phyloP scores from a whole-genome alignment of 2,888 invertebrate species.

The Lutraria lutraria region DNA sequence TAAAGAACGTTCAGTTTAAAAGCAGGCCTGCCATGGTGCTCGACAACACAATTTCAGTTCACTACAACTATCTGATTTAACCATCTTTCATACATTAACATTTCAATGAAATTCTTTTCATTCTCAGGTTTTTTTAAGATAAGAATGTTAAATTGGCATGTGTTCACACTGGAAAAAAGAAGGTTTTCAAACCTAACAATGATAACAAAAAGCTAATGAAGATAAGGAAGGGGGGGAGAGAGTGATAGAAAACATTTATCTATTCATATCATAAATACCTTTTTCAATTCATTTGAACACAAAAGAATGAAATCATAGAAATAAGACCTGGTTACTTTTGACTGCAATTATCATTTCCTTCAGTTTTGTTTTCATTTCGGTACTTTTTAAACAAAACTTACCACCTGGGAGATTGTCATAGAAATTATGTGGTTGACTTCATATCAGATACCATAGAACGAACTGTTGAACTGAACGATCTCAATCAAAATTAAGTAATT shows the following conservation, averaged over 20 bases:
- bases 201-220: slow-evolving; percentile 28
- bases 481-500: slow-evolving; percentile 6
- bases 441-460: not conserved
- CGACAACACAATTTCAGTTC: not conserved
- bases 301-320: not conserved
- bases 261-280: not conserved
- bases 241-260: not conserved
- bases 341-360: not conserved
- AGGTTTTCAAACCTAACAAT: not conserved
- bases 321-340: slow-evolving; percentile 3
- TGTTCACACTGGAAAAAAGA: slow-evolving; percentile 40
- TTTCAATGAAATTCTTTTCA: slow-evolving; percentile 40
- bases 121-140: slow-evolving; percentile 24
- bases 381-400: not conserved
- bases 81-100: slow-evolving; percentile 39
- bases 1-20: not conserved
- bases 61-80: not conserved
- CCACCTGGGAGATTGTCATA: not conserved
- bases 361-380: not conserved
- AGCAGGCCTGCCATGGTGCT: not conserved
- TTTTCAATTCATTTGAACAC: slow-evolving; percentile 11
- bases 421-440: not conserved
- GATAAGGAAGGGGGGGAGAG: slow-evolving; percentile 7
- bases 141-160: slow-evolving; percentile 29
- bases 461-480: not conserved